Conservation (phyloP, 2,888 invertebrate species). For the Eulithis prunata region DNA sequence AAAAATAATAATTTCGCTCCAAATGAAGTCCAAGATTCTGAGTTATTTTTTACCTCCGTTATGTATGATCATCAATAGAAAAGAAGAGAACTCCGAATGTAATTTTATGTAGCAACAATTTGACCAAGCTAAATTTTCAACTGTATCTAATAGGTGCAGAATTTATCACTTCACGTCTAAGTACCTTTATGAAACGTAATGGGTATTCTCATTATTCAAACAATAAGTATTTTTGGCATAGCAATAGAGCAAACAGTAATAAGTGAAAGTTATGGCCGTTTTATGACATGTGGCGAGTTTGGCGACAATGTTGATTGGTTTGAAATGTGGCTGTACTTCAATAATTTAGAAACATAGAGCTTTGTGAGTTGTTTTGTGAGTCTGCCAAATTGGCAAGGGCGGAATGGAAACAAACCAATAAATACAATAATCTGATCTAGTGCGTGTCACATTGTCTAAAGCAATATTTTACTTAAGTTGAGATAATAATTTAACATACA, state of each 20-base stretch:
- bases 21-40: no score
- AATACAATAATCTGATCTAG: conserved; percentile 13
- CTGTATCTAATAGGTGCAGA: conserved; percentile 12
- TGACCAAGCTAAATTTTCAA: not conserved
- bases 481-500: no score
- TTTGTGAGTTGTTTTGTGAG: conserved; percentile 16
- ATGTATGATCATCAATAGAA: no score
- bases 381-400: conserved; percentile 20
- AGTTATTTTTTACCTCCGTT: no score
- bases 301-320: conserved; percentile 30
- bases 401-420: conserved; percentile 16
- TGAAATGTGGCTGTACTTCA: conserved; percentile 13
- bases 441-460: conserved; percentile 15
- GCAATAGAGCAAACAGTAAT: conserved; percentile 25
- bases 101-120: not conserved
- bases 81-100: no score
- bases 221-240: conserved; percentile 15
- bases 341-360: conserved; percentile 10
- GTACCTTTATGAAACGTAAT: not conserved
- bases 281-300: conserved; percentile 15
- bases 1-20: no score
- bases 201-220: conserved; percentile 2
- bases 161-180: conserved; percentile 10
- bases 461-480: conserved; percentile 1
- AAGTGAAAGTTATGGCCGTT: conserved; percentile 28